These are phyloP conservation scores for Tortricodes alternella DNA, from an alignment of 2,888 invertebrate species.

Conservation along the genomic window DNA sequence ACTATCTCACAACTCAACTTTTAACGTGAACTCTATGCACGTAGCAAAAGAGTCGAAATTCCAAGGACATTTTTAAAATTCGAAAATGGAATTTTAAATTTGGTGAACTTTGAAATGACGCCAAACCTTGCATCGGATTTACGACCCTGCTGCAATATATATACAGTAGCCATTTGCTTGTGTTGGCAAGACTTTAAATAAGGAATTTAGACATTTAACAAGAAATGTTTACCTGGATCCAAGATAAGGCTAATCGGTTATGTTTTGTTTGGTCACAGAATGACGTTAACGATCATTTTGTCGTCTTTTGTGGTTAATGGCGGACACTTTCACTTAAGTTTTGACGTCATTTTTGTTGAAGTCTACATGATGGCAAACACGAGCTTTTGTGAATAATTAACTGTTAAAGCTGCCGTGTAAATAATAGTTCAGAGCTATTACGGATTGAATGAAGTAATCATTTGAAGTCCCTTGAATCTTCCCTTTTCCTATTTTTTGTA, in stretches of 20 bases:
- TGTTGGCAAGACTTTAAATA: conserved; percentile 17
- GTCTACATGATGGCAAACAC: conserved; percentile 13
- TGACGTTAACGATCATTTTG: conserved; percentile 54
- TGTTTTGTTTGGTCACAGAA: conserved; percentile 64
- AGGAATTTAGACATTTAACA: conserved; percentile 62
- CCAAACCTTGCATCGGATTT: conserved; percentile 9
- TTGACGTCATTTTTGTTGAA: conserved; percentile 28
- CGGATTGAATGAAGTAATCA: no score
- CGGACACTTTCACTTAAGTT: conserved; percentile 47
- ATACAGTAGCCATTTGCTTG: conserved; percentile 31
- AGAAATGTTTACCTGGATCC: conserved; percentile 66
- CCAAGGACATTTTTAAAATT: background rate
- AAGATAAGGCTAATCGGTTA: conserved; percentile 75
- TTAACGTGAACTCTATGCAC: conserved; percentile 4
- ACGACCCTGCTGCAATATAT: conserved; percentile 9
- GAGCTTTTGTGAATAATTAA: conserved; percentile 6
- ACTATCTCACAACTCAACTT: background rate
- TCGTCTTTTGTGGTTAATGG: conserved; percentile 45
- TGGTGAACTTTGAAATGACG: conserved; percentile 7
- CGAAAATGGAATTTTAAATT: conserved; percentile 12
- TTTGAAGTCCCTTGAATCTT: no score
- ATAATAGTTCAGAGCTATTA: no score
- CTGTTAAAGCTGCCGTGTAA: background rate
- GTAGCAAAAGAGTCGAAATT: background rate
- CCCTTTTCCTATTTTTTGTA: no score